Conservation (phyloP, 2,888 invertebrate species). For the Drosophila kuntzei region DNA sequence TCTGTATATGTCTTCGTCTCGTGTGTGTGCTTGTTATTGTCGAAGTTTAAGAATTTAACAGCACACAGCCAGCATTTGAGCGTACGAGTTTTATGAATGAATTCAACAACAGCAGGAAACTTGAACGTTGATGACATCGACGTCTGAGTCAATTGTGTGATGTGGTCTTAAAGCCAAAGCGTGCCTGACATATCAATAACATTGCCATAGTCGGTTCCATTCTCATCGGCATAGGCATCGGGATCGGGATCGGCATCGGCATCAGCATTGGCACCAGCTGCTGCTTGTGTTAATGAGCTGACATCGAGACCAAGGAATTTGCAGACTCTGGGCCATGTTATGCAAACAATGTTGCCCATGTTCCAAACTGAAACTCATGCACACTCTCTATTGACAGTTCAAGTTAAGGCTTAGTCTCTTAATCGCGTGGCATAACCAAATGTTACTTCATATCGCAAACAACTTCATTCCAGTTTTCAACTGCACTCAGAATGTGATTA, state of each 20-base stretch:
- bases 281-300: conserved; percentile 49
- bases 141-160: conserved; percentile 31
- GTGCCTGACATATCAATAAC: conserved; percentile 68
- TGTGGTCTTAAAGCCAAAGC: conserved; percentile 45
- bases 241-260: background rate
- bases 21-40: conserved; percentile 43
- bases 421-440: conserved; percentile 3
- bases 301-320: conserved; percentile 27
- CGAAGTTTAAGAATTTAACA: conserved; percentile 56
- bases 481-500: background rate
- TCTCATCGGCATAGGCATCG: conserved; percentile 13
- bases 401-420: conserved; percentile 7
- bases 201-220: conserved; percentile 21
- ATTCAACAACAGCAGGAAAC: conserved; percentile 30
- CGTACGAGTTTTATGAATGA: conserved; percentile 75
- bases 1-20: conserved; percentile 25
- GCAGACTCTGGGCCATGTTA: conserved; percentile 33
- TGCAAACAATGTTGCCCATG: conserved; percentile 40
- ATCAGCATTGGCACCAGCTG: conserved; percentile 49
- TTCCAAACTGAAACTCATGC: conserved; percentile 8
- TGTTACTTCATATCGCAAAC: conserved; percentile 4
- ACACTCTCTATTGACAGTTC: conserved; percentile 1
- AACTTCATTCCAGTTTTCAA: conserved; percentile 2
- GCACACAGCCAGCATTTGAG: conserved; percentile 30
- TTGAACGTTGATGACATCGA: background rate